These are phyloP conservation scores for Aptenodytes forsteri DNA, from an alignment of 2,113 vertebrate species.

Conservation along the genomic window DNA sequence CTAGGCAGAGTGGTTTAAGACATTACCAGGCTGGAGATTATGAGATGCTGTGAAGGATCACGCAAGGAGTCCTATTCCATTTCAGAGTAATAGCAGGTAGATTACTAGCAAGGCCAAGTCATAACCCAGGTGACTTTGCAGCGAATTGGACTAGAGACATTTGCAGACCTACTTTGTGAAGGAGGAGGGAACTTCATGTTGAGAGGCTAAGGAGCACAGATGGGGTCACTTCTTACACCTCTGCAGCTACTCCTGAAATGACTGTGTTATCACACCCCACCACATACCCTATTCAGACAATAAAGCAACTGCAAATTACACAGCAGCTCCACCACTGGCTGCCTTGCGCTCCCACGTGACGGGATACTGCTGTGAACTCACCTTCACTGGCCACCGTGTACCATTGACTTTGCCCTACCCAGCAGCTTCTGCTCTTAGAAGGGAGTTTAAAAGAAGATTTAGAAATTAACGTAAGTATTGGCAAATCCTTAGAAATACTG, in stretches of 20 bases:
- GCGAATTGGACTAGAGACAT: not conserved
- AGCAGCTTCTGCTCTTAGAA: not conserved
- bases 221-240: not conserved
- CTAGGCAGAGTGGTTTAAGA: not conserved
- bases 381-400: fast-evolving
- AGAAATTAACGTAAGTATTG: not conserved
- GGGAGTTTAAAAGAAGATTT: not conserved
- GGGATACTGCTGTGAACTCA: not conserved
- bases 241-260: not conserved
- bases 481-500: not conserved
- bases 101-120: not conserved
- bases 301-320: not conserved
- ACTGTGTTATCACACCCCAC: not conserved
- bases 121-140: not conserved
- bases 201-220: not conserved
- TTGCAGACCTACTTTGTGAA: not conserved
- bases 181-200: not conserved
- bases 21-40: not conserved
- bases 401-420: not conserved
- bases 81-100: not conserved
- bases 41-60: not conserved
- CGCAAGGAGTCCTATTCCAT: not conserved
- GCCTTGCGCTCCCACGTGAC: not conserved
- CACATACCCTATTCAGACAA: not conserved
- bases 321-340: not conserved